phyloP scores from a whole-genome alignment of 2,113 vertebrate genomes.

The Corythornis vintsioides region DNA sequence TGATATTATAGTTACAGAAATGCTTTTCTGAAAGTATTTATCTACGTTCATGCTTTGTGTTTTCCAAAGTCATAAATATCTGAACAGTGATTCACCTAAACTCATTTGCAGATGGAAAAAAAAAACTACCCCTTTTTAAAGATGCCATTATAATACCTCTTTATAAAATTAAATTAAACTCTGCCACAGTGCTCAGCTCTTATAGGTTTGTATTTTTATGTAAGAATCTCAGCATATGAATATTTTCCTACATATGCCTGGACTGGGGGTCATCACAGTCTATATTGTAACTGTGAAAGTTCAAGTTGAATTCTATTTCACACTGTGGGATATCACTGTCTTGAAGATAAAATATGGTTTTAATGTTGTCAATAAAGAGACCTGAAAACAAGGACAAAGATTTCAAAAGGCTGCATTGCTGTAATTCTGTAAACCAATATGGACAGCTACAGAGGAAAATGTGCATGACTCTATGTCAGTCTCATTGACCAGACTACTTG shows the following conservation, averaged over 20 bases:
- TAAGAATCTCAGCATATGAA: not conserved
- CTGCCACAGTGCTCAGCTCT: not conserved
- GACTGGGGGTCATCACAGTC: not conserved
- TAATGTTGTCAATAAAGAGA: not conserved
- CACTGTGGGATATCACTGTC: not conserved
- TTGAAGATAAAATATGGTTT: not conserved
- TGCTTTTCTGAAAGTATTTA: not conserved
- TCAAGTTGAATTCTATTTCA: not conserved
- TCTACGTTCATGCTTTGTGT: not conserved
- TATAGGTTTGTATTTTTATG: not conserved
- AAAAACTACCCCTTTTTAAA: not conserved
- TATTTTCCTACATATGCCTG: not conserved
- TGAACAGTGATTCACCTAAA: not conserved
- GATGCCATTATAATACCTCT: not conserved
- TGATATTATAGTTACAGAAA: not conserved
- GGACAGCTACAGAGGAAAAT: not conserved
- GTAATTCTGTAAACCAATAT: not conserved
- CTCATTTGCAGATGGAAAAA: not conserved
- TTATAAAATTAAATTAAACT: not conserved
- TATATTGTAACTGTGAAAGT: not conserved
- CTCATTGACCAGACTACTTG: not conserved
- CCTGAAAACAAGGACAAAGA: not conserved
- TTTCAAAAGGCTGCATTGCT: fast-evolving
- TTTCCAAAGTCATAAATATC: not conserved
- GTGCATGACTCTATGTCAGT: too few relatives aligned